Evolutionary conservation across 2,113 vertebrate genomes (phyloP), one percentile per base, ranked within the genome.

Genomic region (Pomatorhinus ruficollis): DNA sequence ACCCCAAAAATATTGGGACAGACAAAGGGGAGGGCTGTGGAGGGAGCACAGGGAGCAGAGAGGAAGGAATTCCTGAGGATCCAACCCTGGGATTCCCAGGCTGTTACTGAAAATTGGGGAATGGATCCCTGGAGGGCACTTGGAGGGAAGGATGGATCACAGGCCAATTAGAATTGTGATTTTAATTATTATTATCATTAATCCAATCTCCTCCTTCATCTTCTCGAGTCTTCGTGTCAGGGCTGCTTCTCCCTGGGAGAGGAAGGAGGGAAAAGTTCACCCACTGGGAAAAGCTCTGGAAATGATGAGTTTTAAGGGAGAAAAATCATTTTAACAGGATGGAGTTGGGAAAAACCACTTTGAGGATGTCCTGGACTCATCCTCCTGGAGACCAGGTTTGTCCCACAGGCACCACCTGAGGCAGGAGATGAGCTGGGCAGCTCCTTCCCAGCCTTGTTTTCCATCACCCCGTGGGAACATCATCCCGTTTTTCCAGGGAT

Each of bases 351-450:
- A 27, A 81, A 87, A 35, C 10, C 42, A 12, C 49, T 31, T 17
- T 20, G 56, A 15, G 12, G 6, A 28, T 0, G 0, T 15, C 19
- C 7, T 1, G 3, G 39, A 68, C 21, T 39, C 0, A 0, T n/a
- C 39, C 21, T 9, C 12, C 1, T 30, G 30, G 18, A 56, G 70
- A 30, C 9, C 60, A 47, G 10, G 21, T n/a, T 56, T 37, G 47
- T 52, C 20, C 9, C 63, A 50, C 50, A 27, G 66, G 44, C n/a
- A 27, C 35, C 10, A 7, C 63, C 18, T 4, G 8, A 60, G 45
- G 56, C 35, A 12, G 85, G 14, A n/a, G 33, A 10, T 42, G 45
- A 31, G 6, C 21, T 44, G 47, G 9, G 1, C 61, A 23, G 31
- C 23, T 50, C 74, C 27, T 33, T 82, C 39, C 72, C 22, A 30